Evolutionary conservation across 2,888 invertebrate genomes (phyloP).

Genomic region (Agonopterix arenella): DNA sequence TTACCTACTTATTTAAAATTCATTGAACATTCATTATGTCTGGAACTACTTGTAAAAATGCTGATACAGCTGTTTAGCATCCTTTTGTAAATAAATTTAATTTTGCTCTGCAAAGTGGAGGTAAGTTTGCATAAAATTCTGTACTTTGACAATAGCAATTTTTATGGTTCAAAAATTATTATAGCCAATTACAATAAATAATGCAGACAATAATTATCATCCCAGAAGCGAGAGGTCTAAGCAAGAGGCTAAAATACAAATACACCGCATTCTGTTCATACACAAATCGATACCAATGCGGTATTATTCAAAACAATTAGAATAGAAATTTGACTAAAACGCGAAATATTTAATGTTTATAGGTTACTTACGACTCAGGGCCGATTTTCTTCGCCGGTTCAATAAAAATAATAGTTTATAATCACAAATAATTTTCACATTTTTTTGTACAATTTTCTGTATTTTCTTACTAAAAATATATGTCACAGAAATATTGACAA

Average conservation of each 20-base stretch:
- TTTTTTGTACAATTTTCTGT: conserved; percentile 18
- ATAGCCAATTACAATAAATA: no score
- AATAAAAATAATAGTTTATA: conserved; percentile 24
- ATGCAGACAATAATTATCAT: conserved; percentile 13
- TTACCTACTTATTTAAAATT: no score
- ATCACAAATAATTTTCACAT: conserved; percentile 56
- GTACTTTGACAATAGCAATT: no score
- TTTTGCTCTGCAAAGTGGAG: no score
- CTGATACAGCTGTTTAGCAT: no score
- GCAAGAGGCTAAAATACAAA: conserved; percentile 27
- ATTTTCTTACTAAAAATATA: not conserved
- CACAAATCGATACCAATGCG: conserved; percentile 61
- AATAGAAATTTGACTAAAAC: conserved; percentile 13
- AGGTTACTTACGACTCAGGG: conserved; percentile 53
- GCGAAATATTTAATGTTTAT: conserved; percentile 8
- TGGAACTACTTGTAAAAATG: no score
- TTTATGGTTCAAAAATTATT: no score
- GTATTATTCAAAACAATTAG: conserved; percentile 30
- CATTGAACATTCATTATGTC: no score
- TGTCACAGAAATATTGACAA: conserved; percentile 47
- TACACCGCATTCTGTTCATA: conserved; percentile 33
- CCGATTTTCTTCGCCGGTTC: conserved; percentile 38
- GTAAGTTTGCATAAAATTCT: no score
- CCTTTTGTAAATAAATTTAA: no score
- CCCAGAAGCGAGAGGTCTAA: conserved; percentile 21